Evolutionary conservation across 2,888 invertebrate species (phyloP).

Genomic region (Hypolimnas misippus): DNA sequence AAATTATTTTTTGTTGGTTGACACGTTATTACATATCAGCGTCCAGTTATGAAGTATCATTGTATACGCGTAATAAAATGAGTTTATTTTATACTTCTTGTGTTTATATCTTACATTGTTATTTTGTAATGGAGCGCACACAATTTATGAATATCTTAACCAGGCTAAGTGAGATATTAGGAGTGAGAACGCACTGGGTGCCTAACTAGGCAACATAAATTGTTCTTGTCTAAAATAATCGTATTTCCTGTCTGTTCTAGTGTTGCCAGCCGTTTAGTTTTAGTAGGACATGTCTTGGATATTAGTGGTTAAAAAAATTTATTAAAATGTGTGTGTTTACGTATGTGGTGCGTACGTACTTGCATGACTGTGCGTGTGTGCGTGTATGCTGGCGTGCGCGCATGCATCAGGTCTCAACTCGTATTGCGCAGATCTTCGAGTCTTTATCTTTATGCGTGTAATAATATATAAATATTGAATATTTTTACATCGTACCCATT

Average conservation of each 20-base stretch:
- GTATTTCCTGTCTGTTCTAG: slow-evolving; percentile 21
- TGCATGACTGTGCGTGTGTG: background rate
- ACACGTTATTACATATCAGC: too few species aligned
- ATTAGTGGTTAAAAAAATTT: too few species aligned
- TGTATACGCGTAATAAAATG: background rate
- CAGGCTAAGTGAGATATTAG: background rate
- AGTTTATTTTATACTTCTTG: background rate
- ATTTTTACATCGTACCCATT: too few species aligned
- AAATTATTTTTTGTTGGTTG: too few species aligned
- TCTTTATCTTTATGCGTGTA: too few species aligned
- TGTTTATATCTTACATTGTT: background rate
- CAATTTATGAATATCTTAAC: background rate
- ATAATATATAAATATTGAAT: too few species aligned
- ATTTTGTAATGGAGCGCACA: background rate
- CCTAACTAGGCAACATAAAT: slow-evolving; percentile 25
- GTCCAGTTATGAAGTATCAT: too few species aligned
- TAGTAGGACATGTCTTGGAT: background rate
- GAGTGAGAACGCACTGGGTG: slow-evolving; percentile 1
- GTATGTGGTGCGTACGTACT: too few species aligned
- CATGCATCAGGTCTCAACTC: background rate
- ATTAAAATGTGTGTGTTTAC: too few species aligned
- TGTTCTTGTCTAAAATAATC: slow-evolving; percentile 27
- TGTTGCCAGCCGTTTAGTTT: background rate
- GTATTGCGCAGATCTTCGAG: too few species aligned
- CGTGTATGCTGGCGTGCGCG: background rate